Evolutionary conservation across 2,113 vertebrate species (phyloP).

Genomic region (Proteles cristata): DNA sequence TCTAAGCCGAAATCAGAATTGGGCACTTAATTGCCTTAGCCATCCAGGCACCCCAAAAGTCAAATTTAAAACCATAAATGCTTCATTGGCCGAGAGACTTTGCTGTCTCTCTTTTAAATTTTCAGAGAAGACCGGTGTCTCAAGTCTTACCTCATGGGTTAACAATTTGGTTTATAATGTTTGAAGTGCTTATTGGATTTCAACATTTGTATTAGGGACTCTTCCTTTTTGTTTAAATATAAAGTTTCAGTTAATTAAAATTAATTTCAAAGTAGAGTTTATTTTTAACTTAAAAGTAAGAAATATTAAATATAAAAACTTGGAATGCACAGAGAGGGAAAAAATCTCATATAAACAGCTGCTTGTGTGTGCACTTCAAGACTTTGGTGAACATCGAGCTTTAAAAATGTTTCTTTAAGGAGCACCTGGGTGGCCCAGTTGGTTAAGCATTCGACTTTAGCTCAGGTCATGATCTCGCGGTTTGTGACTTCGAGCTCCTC

Average conservation of each 20-base stretch:
- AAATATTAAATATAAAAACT: neutral
- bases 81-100: neutral
- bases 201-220: neutral
- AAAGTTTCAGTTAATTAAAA: neutral
- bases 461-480: too few relatives aligned
- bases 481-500: too few relatives aligned
- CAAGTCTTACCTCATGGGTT: neutral
- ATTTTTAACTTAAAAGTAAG: neutral
- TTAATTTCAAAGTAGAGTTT: constrained; percentile 2
- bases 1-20: too few relatives aligned
- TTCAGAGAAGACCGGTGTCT: neutral
- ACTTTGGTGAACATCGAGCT: neutral
- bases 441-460: too few relatives aligned
- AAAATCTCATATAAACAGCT: neutral
- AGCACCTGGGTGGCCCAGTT: too few relatives aligned
- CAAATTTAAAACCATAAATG: neutral
- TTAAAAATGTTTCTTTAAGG: neutral
- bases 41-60: neutral
- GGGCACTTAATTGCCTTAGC: too few relatives aligned
- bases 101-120: neutral
- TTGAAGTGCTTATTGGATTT: neutral
- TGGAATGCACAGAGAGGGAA: neutral
- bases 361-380: neutral
- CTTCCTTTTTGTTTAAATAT: neutral
- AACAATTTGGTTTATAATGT: neutral